Conservation (phyloP, 1,140 invertebrate species). For the Euborellia annulipes region DNA sequence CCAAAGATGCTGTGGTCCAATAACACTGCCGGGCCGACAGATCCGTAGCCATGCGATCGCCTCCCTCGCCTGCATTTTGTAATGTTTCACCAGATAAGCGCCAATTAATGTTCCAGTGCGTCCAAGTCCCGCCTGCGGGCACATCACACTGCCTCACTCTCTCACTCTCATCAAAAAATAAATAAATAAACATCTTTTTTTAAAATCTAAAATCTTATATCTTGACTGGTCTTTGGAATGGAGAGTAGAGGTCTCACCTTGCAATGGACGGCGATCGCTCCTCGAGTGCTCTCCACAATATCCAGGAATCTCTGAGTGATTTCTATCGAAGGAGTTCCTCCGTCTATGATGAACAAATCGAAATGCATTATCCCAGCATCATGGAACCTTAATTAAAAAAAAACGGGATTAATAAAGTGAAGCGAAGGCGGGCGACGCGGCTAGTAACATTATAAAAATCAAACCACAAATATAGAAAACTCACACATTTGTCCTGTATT, state of each 20-base stretch:
- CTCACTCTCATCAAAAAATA: neutral
- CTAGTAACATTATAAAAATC: no score
- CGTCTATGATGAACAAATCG: slow-evolving; percentile 71
- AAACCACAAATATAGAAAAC: no score
- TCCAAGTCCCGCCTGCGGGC: slow-evolving; percentile 56
- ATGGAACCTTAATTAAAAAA: slow-evolving; percentile 37
- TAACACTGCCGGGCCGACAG: slow-evolving; percentile 67
- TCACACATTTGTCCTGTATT: no score
- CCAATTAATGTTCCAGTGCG: slow-evolving; percentile 68
- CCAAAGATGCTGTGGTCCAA: slow-evolving; percentile 68
- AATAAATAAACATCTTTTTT: neutral
- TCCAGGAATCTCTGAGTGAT: slow-evolving; percentile 58
- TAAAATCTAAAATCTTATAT: neutral
- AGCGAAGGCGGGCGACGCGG: no score
- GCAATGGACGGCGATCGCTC: slow-evolving; percentile 68
- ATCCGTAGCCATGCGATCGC: slow-evolving; percentile 72
- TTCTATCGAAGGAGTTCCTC: slow-evolving; percentile 48
- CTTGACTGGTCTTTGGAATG: neutral
- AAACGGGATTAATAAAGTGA: neutral
- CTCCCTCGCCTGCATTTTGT: slow-evolving; percentile 58
- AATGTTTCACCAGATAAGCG: slow-evolving; percentile 74
- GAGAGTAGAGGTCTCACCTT: slow-evolving; percentile 38
- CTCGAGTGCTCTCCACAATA: slow-evolving; percentile 49
- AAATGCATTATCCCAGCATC: slow-evolving; percentile 57
- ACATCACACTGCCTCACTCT: neutral